phyloP scores from a whole-genome alignment of 2,888 invertebrate species.

The Mylabris sibirica region DNA sequence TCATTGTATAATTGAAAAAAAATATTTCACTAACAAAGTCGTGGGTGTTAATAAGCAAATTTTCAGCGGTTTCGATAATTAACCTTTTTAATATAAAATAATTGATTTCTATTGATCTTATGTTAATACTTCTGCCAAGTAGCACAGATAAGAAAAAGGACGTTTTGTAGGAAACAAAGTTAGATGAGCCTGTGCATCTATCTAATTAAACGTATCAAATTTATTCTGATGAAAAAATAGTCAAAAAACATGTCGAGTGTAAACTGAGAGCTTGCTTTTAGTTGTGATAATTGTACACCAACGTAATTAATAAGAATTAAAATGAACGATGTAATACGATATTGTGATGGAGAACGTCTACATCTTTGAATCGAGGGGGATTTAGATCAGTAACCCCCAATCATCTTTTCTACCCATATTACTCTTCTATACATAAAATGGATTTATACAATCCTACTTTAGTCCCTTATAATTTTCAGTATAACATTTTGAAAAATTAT shows the following conservation, averaged over 20 bases:
- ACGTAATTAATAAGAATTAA: constrained; percentile 44
- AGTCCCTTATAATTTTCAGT: constrained; percentile 30
- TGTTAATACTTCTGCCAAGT: too few relatives aligned
- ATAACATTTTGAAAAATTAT: constrained; percentile 43
- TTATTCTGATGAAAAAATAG: constrained; percentile 47
- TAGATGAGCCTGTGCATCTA: too few relatives aligned
- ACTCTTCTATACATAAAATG: constrained; percentile 11
- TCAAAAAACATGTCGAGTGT: constrained; percentile 43
- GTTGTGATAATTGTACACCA: constrained; percentile 38
- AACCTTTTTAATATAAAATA: too few relatives aligned
- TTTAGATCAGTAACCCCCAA: constrained; percentile 27
- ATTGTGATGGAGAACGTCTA: constrained; percentile 28
- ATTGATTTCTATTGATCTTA: too few relatives aligned
- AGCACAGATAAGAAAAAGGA: too few relatives aligned
- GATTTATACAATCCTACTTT: constrained; percentile 14
- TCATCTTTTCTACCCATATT: constrained; percentile 13
- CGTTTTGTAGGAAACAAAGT: too few relatives aligned
- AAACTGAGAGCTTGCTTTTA: constrained; percentile 42
- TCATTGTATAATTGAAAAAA: too few relatives aligned
- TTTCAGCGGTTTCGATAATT: too few relatives aligned
- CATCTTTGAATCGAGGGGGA: constrained; percentile 26
- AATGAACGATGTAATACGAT: constrained; percentile 36
- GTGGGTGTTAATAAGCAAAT: too few relatives aligned
- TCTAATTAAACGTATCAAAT: constrained; percentile 47
- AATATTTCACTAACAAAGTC: too few relatives aligned